These are phyloP conservation scores for Halcyon chelicuti DNA, from an alignment of 2,797 vertebrate genomes.

Conservation along the genomic window DNA sequence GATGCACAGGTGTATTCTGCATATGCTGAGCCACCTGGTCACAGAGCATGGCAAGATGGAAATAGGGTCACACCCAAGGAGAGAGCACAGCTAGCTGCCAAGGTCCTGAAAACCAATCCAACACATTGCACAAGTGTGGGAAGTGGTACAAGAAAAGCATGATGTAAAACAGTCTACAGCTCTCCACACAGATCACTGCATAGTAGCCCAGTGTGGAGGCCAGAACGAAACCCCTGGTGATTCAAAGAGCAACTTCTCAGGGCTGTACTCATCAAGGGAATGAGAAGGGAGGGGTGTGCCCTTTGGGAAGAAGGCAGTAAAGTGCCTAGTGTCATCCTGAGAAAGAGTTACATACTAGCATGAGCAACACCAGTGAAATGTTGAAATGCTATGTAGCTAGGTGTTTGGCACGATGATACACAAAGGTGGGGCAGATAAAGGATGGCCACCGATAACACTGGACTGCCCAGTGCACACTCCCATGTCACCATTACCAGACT, in stretches of 20 bases:
- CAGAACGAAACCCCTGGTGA: neutral
- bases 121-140: constrained; percentile 27
- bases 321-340: neutral
- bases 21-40: constrained; percentile 31
- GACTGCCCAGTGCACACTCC: neutral
- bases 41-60: constrained; percentile 38
- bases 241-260: neutral
- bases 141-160: constrained; percentile 30
- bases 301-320: neutral
- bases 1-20: neutral
- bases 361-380: constrained; percentile 23
- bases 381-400: neutral
- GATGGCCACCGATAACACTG: neutral
- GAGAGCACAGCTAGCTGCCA: constrained; percentile 9
- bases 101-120: constrained; percentile 44
- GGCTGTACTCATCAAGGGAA: neutral
- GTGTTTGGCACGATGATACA: neutral
- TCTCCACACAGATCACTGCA: neutral
- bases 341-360: neutral
- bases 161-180: neutral
- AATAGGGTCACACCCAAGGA: constrained; percentile 28
- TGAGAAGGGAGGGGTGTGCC: neutral
- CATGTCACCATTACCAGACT: neutral
- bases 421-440: constrained; percentile 30
- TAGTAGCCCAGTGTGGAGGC: neutral